Conservation (phyloP, 2,888 invertebrate species). For the Tetragnatha montana region DNA sequence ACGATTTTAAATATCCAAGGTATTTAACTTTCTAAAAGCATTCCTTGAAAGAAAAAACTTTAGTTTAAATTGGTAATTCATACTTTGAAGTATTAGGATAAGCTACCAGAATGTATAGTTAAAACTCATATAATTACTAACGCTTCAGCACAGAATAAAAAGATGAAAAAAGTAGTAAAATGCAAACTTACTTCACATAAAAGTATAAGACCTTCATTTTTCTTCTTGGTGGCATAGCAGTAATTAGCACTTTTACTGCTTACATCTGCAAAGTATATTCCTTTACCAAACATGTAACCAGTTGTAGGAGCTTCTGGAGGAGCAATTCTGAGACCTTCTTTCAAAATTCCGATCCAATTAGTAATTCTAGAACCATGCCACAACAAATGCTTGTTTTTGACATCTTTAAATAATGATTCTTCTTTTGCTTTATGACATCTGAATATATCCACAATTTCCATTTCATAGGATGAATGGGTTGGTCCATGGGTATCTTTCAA, state of each 20-base stretch:
- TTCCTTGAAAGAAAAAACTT: no score
- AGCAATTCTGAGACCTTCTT: slow-evolving; percentile 78
- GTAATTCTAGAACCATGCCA: slow-evolving; percentile 79
- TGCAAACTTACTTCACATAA: slow-evolving; percentile 87
- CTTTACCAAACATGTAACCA: slow-evolving; percentile 96
- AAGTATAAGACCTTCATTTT: slow-evolving; percentile 88
- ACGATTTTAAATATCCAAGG: no score
- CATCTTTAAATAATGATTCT: slow-evolving; percentile 74
- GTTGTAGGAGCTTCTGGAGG: slow-evolving; percentile 79
- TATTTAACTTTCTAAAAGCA: no score
- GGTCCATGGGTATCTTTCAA: slow-evolving; percentile 77
- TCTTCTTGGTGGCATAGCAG: slow-evolving; percentile 84
- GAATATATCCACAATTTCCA: slow-evolving; percentile 77
- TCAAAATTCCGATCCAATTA: slow-evolving; percentile 78
- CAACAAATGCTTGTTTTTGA: slow-evolving; percentile 76
- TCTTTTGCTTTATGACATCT: slow-evolving; percentile 76
- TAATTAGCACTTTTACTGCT: slow-evolving; percentile 98
- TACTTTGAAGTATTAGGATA: no score
- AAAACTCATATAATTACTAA: neutral
- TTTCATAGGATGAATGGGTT: slow-evolving; percentile 77
- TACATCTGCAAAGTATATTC: slow-evolving; percentile 98
- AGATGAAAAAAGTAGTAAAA: neutral
- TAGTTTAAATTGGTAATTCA: no score
- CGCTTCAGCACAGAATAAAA: neutral
- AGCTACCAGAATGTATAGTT: no score